Conservation (phyloP, 1,140 invertebrate genomes). For the Drosophila mayri region DNA sequence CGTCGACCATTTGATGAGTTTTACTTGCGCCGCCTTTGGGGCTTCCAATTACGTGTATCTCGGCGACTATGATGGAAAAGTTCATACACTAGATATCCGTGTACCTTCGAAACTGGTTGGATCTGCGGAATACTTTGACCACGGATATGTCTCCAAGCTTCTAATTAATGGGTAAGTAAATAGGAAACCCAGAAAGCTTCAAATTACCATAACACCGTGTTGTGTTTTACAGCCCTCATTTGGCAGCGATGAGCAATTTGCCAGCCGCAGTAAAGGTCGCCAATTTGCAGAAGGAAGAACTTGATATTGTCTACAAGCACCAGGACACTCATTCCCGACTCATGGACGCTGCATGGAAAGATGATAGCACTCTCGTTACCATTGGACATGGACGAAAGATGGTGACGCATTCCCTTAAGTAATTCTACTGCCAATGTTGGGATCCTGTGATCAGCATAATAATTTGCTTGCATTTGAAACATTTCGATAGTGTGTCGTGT, state of each 20-base stretch:
- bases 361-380: conserved; percentile 58
- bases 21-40: conserved; percentile 55
- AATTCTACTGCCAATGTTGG: not conserved
- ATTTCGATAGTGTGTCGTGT: not conserved
- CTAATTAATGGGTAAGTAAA: conserved; percentile 52
- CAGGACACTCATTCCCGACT: conserved; percentile 51
- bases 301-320: conserved; percentile 54
- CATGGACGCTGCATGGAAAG: conserved; percentile 57
- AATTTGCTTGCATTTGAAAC: conserved; percentile 8
- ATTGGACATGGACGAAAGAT: conserved; percentile 64
- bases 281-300: conserved; percentile 8
- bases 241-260: conserved; percentile 61
- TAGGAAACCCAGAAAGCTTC: too few species aligned
- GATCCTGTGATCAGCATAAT: conserved; percentile 4
- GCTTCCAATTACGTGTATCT: conserved; percentile 56
- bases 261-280: conserved; percentile 52
- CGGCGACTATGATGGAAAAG: conserved; percentile 64
- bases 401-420: conserved; percentile 43
- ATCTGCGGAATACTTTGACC: conserved; percentile 42
- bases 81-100: conserved; percentile 61
- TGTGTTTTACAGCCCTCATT: conserved; percentile 7
- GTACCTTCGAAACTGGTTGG: conserved; percentile 39
- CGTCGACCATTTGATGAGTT: conserved; percentile 40
- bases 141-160: conserved; percentile 36
- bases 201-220: not conserved